Conservation (phyloP, 2,888 invertebrate species). For the Opisthograptis luteolata region DNA sequence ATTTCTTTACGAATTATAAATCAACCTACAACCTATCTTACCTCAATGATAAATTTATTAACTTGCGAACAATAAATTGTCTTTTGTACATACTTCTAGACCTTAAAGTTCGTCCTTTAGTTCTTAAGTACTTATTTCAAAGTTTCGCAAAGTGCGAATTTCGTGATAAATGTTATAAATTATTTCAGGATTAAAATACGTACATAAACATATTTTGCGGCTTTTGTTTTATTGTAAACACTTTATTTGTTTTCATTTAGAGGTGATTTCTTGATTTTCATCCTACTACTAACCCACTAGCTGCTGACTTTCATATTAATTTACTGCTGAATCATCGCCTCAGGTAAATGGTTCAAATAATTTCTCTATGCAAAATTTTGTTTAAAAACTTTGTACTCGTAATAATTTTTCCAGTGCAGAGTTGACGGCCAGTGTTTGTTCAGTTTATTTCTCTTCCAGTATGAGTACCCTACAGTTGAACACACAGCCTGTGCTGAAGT, state of each 20-base stretch:
- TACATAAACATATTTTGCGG: slow-evolving; percentile 24
- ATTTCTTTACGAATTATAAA: slow-evolving; percentile 37
- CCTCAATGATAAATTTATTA: slow-evolving; percentile 39
- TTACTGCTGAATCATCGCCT: not conserved
- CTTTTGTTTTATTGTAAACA: slow-evolving; percentile 16
- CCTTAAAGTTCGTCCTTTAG: too few species aligned
- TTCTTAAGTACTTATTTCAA: too few species aligned
- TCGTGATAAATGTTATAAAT: slow-evolving; percentile 26
- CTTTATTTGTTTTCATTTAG: not conserved
- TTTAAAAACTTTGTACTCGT: slow-evolving; percentile 60
- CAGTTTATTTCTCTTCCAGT: slow-evolving; percentile 74
- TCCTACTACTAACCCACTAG: not conserved
- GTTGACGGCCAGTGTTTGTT: slow-evolving; percentile 68
- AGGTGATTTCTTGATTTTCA: too few species aligned
- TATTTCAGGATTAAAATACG: slow-evolving; percentile 24
- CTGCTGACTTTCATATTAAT: not conserved
- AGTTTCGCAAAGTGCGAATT: slow-evolving; percentile 31
- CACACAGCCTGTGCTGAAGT: slow-evolving; percentile 69
- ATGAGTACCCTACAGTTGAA: slow-evolving; percentile 68
- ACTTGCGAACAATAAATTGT: slow-evolving; percentile 42
- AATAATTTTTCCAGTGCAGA: slow-evolving; percentile 62
- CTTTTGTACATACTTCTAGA: slow-evolving; percentile 37
- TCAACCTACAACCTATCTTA: slow-evolving; percentile 27
- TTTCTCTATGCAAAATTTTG: slow-evolving; percentile 46
- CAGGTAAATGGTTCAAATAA: slow-evolving; percentile 35